A percentile compares a stretch with the other conserved stretches of the same genome.
These are phyloP conservation scores for Menidia menidia DNA, from an alignment of 2,797 vertebrate species.

Conservation along the genomic window DNA sequence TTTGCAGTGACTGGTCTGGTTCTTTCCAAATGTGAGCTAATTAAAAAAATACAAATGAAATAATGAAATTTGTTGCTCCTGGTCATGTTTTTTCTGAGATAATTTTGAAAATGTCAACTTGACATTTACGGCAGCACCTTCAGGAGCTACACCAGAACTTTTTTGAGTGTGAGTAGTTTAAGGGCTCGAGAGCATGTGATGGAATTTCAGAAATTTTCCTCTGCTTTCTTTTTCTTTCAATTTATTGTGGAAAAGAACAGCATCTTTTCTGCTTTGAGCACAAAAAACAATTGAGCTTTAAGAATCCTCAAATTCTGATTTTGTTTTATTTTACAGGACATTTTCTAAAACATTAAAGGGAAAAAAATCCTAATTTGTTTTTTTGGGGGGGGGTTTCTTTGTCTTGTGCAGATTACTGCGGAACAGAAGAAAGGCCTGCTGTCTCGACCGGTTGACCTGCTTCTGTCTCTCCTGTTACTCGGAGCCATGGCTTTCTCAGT, in stretches of 20 bases:
- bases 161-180: neutral
- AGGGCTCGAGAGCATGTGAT: neutral
- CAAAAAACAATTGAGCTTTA: no score
- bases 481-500: conserved; percentile 81
- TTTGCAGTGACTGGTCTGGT: neutral
- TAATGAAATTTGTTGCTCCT: neutral
- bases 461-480: conserved; percentile 80
- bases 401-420: conserved; percentile 76
- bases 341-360: no score
- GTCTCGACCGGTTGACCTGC: conserved; percentile 85
- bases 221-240: neutral
- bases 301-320: no score
- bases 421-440: conserved; percentile 85
- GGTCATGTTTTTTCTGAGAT: neutral
- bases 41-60: neutral
- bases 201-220: neutral
- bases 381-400: neutral
- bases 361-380: no score
- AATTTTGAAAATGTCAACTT: neutral
- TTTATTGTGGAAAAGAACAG: no score
- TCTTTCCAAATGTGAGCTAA: neutral
- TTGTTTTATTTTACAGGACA: no score
- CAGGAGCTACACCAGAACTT: neutral
- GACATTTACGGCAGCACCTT: neutral
- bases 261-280: neutral